Base-by-base conservation (phyloP, 2,797 vertebrate genomes). In the Gymnothorax reevesii region DNA sequence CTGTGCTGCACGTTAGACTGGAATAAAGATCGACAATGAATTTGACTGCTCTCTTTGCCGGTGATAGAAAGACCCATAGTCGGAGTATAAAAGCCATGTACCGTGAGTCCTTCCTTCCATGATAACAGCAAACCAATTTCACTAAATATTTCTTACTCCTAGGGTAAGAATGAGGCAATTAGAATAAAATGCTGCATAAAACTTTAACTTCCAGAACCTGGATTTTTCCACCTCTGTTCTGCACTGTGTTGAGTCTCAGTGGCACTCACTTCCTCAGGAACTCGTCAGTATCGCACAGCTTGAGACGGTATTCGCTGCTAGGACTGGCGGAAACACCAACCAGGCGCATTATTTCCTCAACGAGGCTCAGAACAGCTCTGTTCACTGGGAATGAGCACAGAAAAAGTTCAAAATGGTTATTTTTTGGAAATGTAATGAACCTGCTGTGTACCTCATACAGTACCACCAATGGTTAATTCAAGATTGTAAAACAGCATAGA, bases 251-350 rank as follows among this genome's bases (percentile, higher is more conserved):
- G 33, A 69, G 20, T 54, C 4, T 22, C 54, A 0, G 15, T 13
- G 9, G 20, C 77, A 83, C 92, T 90, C 88, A 96, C 95, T 93
- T 95, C 20, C 60, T 92, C 75, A 96, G 94, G 82, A 89, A 94
- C 88, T 95, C 94, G 13, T 96, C 94, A 0, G 93, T 92, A 89
- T 95, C 85, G 0, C 95, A 95, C 54, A 95, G 88, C 84, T 96
- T 95, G 1, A 96, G 89, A 62, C 95, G 83, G 54, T 91, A 92
- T 27, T 88, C 57, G 0, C 54, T 88, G 1, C 15, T 83, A 0
- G 69, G 13, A 15, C 12, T 4, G 9, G 60, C 66, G 1, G 82
- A 1, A n/a, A 86, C 33, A 22, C 93, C 92, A 52, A 95, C 87
- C 84, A 94, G 86, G 59, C 84, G 84, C 69, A 93, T 86, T 77